A percentile compares a stretch with the other conserved stretches of the same genome.
Evolutionary conservation across 92 coral and sea anemone genomes (phyloP).

Genomic region (Nematostella vectensis): DNA sequence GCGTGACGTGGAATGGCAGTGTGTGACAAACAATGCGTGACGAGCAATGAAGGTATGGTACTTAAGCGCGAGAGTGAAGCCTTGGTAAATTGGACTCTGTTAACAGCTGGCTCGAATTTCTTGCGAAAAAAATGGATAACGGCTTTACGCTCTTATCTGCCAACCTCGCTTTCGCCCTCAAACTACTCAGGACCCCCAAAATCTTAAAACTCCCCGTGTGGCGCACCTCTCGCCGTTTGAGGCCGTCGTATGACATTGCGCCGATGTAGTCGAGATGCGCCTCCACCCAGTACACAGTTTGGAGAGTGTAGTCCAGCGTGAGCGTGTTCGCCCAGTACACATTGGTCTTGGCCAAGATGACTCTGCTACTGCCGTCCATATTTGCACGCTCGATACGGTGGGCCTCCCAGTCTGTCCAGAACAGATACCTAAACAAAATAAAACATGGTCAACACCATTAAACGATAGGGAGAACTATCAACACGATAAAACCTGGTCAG

Average conservation of each 20-base stretch:
- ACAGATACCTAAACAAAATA: slow-evolving; percentile 63
- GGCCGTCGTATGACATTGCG: slow-evolving; percentile 62
- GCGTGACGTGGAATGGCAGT: too few species aligned
- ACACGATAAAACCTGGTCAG: not conserved
- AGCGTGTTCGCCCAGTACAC: slow-evolving; percentile 78
- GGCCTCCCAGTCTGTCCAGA: slow-evolving; percentile 94
- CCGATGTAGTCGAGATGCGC: slow-evolving; percentile 53
- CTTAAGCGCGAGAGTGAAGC: too few species aligned
- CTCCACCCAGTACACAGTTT: slow-evolving; percentile 84
- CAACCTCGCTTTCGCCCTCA: too few species aligned
- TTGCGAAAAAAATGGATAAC: too few species aligned
- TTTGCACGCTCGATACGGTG: slow-evolving; percentile 75
- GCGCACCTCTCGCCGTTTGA: slow-evolving; percentile 33
- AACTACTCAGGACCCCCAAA: too few species aligned
- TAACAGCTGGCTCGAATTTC: too few species aligned
- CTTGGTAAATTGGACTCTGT: too few species aligned
- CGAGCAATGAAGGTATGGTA: too few species aligned
- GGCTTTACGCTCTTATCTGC: too few species aligned
- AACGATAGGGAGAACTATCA: not conserved
- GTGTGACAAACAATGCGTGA: too few species aligned
- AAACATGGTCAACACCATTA: not conserved
- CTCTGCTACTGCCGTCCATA: slow-evolving; percentile 80
- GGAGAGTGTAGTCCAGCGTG: slow-evolving; percentile 72
- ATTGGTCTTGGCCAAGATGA: slow-evolving; percentile 22
- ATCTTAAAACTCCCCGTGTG: too few species aligned